Evolutionary conservation across 2,888 invertebrate species (phyloP), one percentile per base, ranked within the genome.

Genomic region (Lapara coniferarum): DNA sequence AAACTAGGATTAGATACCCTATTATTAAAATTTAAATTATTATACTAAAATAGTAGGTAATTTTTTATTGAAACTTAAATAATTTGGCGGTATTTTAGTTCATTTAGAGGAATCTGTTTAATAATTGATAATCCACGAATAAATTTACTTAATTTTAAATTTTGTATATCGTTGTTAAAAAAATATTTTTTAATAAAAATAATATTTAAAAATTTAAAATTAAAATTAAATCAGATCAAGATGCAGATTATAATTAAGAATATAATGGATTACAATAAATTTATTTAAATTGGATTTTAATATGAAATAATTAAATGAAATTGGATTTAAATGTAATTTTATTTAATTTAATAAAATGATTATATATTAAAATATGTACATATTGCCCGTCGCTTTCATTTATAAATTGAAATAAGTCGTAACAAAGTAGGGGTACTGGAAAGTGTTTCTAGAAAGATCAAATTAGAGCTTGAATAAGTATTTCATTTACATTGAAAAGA

Each of bases 401-500:
- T 46, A 90, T 94, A 95, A 95, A 81, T 89, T 95, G 95, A 92
- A 95, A 96, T 95, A 96, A 96, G 96, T 96, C 96, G 96, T 96
- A 96, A 96, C 96, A 96, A 94, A 96, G 96, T 96, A 96, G 95
- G 91, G 89, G 93, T 96, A 96, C 95, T 95, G 96, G 96, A 96
- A 96, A 94, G 95, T 96, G 95, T 93, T 90, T 94, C 95, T 96
- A 95, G 95, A 94, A 93, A 92, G 91, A 85, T n/a, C n/a, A n/a
- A n/a, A n/a, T n/a, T n/a, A n/a, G n/a, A n/a, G n/a, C n/a, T n/a
- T n/a, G n/a, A n/a, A n/a, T n/a, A n/a, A n/a, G n/a, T n/a, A n/a
- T n/a, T n/a, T n/a, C n/a, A n/a, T n/a, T n/a, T n/a, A n/a, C n/a
- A n/a, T n/a, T n/a, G n/a, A n/a, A n/a, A n/a, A n/a, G n/a, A n/a